Evolutionary conservation across 2,888 invertebrate species (phyloP).

Genomic region (Macaria liturata): DNA sequence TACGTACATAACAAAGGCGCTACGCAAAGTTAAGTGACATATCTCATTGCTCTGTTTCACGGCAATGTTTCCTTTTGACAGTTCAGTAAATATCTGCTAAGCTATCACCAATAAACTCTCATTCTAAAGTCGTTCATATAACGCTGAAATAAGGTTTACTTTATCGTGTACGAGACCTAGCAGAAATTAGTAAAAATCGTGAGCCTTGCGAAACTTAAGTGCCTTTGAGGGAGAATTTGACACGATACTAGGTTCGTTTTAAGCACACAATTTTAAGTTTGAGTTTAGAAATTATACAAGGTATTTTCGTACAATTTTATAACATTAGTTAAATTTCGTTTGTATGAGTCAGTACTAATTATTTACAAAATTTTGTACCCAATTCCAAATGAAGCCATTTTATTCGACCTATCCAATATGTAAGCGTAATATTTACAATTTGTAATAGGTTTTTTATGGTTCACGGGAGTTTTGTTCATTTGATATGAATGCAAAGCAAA

Average conservation of each 20-base stretch:
- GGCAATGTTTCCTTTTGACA: conserved; percentile 50
- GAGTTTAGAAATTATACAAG: conserved; percentile 9
- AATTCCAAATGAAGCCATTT: too few species aligned
- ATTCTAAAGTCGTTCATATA: conserved; percentile 27
- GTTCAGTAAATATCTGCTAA: conserved; percentile 55
- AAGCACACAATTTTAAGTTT: conserved; percentile 1
- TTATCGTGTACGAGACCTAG: neutral
- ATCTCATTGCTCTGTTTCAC: conserved; percentile 20
- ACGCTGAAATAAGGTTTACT: conserved; percentile 18
- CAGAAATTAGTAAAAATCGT: conserved; percentile 34
- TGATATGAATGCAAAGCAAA: too few species aligned
- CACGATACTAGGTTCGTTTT: conserved; percentile 16
- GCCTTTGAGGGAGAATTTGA: conserved; percentile 29
- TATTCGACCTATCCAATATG: too few species aligned
- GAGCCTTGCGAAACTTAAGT: conserved; percentile 25
- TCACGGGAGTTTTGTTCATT: too few species aligned
- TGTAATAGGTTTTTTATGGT: too few species aligned
- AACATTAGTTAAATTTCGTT: too few species aligned
- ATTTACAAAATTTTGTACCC: too few species aligned
- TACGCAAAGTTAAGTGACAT: too few species aligned
- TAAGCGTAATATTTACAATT: too few species aligned
- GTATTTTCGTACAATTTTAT: neutral
- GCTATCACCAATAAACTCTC: conserved; percentile 34
- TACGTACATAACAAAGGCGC: too few species aligned
- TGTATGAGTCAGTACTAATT: too few species aligned